Conservation (phyloP, 2,797 vertebrate genomes). For the Pipistrellus kuhlii region DNA sequence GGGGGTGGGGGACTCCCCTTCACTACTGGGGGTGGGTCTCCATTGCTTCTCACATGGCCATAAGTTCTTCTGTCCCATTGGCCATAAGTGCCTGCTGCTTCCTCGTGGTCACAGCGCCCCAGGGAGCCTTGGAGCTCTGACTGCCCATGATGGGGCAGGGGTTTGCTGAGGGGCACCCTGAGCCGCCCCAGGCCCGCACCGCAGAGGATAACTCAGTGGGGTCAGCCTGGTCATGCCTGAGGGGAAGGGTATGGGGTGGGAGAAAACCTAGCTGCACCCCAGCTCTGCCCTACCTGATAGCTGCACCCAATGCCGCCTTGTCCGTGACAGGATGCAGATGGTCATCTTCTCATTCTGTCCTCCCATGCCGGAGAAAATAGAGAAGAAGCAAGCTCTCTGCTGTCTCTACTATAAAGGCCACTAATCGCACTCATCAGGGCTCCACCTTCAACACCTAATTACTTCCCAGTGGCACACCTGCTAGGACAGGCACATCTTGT, state of each 20-base stretch:
- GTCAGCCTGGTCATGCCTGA: too few relatives aligned
- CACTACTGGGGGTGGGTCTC: conserved; percentile 91
- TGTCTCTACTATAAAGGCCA: neutral
- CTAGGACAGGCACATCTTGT: neutral
- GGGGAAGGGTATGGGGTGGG: too few relatives aligned
- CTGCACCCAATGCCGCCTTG: too few relatives aligned
- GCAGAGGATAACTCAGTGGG: too few relatives aligned
- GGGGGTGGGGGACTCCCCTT: conserved; percentile 88
- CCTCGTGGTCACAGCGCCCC: too few relatives aligned
- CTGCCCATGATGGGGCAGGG: too few relatives aligned
- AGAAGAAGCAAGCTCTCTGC: neutral
- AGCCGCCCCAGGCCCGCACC: too few relatives aligned
- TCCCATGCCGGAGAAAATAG: neutral
- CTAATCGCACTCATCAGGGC: neutral
- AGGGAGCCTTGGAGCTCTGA: too few relatives aligned
- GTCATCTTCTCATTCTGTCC: neutral
- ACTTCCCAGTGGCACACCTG: neutral
- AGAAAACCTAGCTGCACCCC: too few relatives aligned
- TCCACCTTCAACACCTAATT: neutral
- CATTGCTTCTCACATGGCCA: conserved; percentile 95
- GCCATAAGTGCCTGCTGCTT: too few relatives aligned
- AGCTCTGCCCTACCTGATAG: too few relatives aligned
- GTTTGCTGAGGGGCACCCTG: too few relatives aligned
- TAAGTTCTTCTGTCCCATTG: conserved; percentile 90
- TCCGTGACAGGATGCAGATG: neutral